Evolutionary conservation across 1,140 invertebrate genomes (phyloP).

Genomic region (Cryptotermes secundus): DNA sequence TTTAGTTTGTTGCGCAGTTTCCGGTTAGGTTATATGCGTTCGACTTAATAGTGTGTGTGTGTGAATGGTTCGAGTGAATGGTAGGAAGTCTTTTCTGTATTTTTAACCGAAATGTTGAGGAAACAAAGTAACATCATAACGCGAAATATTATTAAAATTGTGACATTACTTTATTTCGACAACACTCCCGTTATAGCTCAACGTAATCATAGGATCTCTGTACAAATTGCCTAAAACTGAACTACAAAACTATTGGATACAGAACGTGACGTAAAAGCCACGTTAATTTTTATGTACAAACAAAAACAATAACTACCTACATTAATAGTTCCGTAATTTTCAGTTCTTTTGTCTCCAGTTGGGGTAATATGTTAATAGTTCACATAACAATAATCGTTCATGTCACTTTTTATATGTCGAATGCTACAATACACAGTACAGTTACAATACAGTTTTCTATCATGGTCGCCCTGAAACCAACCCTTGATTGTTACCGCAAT

Average conservation of each 20-base stretch:
- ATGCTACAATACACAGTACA: slow-evolving; percentile 23
- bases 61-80: slow-evolving; percentile 23
- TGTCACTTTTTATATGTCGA: slow-evolving; percentile 25
- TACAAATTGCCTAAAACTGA: slow-evolving; percentile 29
- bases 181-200: slow-evolving; percentile 19
- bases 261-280: not conserved
- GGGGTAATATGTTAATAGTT: slow-evolving; percentile 27
- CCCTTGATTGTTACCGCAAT: not conserved
- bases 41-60: slow-evolving; percentile 21
- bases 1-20: slow-evolving; percentile 23
- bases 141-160: not conserved
- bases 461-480: not conserved
- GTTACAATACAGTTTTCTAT: slow-evolving; percentile 2
- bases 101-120: not conserved
- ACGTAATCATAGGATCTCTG: slow-evolving; percentile 25
- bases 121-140: not conserved
- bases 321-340: slow-evolving; percentile 24
- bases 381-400: not conserved
- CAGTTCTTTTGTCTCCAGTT: slow-evolving; percentile 20
- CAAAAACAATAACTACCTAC: slow-evolving; percentile 17
- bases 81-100: not conserved
- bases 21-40: slow-evolving; percentile 22
- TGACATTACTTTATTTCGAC: not conserved
- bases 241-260: slow-evolving; percentile 24
- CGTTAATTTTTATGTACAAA: not conserved